Evolutionary conservation across 2,797 vertebrate species (phyloP), one percentile per base, ranked within the genome.

Genomic region (Acestrorhynchus altus): DNA sequence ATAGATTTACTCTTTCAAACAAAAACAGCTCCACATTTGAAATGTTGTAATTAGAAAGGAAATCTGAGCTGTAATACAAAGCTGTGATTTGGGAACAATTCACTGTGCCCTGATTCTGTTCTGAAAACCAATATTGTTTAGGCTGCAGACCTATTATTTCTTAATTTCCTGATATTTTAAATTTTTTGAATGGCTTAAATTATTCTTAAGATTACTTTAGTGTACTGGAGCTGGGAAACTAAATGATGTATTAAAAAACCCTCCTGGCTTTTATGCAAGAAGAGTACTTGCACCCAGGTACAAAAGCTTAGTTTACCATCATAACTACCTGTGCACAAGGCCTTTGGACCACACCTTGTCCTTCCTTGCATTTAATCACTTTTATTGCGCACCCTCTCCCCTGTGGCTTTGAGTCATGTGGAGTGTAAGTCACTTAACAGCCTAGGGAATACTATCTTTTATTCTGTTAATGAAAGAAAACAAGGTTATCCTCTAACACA

Each of bases 401-500:
- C 74, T 77, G 80, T 67, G 47, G 10, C 51, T 20, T 10, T 63
- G 31, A 67, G 18, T 66, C 47, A 71, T 46, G 11, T 18, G 54
- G 20, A 24, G 12, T 10, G 64, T 46, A 76, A 28, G 40, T 20
- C 8, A 39, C 8, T 42, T 22, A 72, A 46, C 13, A 11, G 35
- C 57, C 63, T 44, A 47, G 70, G 35, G 51, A 68, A 69, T 68
- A 28, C 63, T 40, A 7, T 57, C 54, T 16, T 70, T 80, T 78
- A 24, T 76, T 77, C 39, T 70, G 16, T 67, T 80, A 63, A 51
- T 65, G 63, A 80, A 80, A 76, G 24, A 69, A 76, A 47, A 44
- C 64, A 76, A 44, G 44, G 54, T 80, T 70, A 63, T 66, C 52
- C 56, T 5, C n/a, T n/a, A 39, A 74, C 42, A 76, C 44, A 76